Conservation (phyloP, 2,888 invertebrate species). For the Branchipolynoe longqiensis region DNA sequence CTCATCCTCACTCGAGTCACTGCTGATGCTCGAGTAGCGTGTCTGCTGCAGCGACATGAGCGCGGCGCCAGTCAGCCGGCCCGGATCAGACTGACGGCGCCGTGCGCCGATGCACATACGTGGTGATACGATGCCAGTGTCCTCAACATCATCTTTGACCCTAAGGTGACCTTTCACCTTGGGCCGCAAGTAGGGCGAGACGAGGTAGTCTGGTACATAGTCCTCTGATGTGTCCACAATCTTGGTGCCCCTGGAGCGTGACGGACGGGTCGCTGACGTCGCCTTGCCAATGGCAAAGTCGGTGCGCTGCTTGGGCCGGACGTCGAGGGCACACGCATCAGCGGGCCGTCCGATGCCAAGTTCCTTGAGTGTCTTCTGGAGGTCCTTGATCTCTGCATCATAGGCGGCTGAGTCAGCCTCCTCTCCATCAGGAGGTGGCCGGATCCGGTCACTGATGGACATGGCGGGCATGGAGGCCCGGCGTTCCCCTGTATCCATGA, state of each 20-base stretch:
- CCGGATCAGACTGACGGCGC: conserved; percentile 54
- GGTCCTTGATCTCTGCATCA: conserved; percentile 54
- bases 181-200: conserved; percentile 45
- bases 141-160: conserved; percentile 51
- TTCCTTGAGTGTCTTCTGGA: conserved; percentile 54
- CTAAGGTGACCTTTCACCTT: conserved; percentile 33
- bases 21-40: conserved; percentile 1
- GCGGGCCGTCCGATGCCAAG: conserved; percentile 47
- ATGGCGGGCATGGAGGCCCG: conserved; percentile 50
- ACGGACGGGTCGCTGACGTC: conserved; percentile 14
- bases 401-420: conserved; percentile 26
- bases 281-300: conserved; percentile 9
- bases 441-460: neutral
- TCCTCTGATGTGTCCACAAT: conserved; percentile 40
- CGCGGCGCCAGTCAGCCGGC: conserved; percentile 11
- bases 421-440: conserved; percentile 15
- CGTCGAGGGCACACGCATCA: conserved; percentile 7
- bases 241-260: conserved; percentile 12
- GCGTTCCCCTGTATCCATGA: conserved; percentile 37
- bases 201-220: conserved; percentile 44
- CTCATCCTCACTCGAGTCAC: conserved; percentile 53
- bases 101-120: conserved; percentile 6
- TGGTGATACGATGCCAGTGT: conserved; percentile 43
- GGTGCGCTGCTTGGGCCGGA: conserved; percentile 52
- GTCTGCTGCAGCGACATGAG: conserved; percentile 36